Conservation (phyloP, 2,888 invertebrate species). For the Heteromurus nitidus region DNA sequence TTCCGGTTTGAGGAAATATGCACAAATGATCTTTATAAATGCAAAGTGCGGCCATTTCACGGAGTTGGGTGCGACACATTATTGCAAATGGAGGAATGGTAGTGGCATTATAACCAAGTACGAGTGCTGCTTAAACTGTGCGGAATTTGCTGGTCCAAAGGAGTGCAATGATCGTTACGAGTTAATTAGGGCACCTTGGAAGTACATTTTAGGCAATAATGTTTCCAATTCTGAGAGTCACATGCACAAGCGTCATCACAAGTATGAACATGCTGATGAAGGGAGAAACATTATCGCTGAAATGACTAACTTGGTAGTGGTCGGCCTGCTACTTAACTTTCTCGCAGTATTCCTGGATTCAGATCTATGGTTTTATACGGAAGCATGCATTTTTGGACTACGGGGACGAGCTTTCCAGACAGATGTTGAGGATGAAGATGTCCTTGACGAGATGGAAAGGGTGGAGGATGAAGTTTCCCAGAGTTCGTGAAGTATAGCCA, state of each 20-base stretch:
- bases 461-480: constrained; percentile 7
- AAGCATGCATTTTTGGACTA: background rate
- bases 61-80: background rate
- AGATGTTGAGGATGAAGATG: constrained; percentile 36
- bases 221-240: background rate
- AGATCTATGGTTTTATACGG: background rate
- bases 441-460: constrained; percentile 24
- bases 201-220: constrained; percentile 1
- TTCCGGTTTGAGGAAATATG: constrained; percentile 13
- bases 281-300: constrained; percentile 3
- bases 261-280: too few relatives aligned
- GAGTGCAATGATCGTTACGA: background rate
- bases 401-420: constrained; percentile 40
- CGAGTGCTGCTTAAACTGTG: constrained; percentile 21
- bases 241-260: too few relatives aligned
- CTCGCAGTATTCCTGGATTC: constrained; percentile 31
- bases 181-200: background rate
- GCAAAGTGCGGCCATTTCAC: constrained; percentile 34
- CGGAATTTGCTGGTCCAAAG: background rate
- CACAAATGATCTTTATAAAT: background rate
- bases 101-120: background rate
- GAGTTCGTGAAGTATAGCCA: too few relatives aligned
- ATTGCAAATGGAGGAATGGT: background rate
- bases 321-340: constrained; percentile 17
- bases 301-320: background rate